Evolutionary conservation across 2,113 vertebrate genomes (phyloP).

Genomic region (Entomyzon cyanotis): DNA sequence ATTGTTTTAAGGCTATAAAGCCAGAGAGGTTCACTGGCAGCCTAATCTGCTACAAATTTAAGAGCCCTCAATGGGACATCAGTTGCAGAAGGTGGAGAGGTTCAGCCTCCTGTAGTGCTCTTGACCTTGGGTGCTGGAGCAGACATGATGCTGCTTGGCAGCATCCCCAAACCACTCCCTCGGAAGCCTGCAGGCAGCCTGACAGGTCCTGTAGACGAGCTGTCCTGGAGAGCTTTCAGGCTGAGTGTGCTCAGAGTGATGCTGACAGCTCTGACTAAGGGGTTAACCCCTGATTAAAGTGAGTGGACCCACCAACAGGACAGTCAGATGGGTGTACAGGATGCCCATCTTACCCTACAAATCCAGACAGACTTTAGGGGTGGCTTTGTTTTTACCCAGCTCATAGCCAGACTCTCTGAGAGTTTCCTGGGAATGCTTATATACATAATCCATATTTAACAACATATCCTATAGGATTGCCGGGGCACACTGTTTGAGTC

Average conservation of each 20-base stretch:
- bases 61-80: not conserved
- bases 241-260: not conserved
- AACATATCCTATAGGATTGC: not conserved
- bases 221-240: not conserved
- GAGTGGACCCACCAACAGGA: not conserved
- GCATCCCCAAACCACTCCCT: not conserved
- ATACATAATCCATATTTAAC: not conserved
- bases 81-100: not conserved
- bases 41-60: not conserved
- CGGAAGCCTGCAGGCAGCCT: not conserved
- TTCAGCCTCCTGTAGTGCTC: not conserved
- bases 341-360: not conserved
- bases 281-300: not conserved
- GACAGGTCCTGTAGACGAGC: not conserved
- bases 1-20: not conserved
- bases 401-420: not conserved
- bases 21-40: not conserved
- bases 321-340: accelerated
- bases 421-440: not conserved
- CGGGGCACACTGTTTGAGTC: not conserved
- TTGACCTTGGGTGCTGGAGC: not conserved
- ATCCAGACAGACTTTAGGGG: not conserved
- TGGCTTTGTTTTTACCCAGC: not conserved
- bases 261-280: not conserved
- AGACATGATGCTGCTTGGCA: not conserved